These are phyloP conservation scores for Hypercompe scribonia DNA, from an alignment of 2,888 invertebrate species.

Conservation along the genomic window DNA sequence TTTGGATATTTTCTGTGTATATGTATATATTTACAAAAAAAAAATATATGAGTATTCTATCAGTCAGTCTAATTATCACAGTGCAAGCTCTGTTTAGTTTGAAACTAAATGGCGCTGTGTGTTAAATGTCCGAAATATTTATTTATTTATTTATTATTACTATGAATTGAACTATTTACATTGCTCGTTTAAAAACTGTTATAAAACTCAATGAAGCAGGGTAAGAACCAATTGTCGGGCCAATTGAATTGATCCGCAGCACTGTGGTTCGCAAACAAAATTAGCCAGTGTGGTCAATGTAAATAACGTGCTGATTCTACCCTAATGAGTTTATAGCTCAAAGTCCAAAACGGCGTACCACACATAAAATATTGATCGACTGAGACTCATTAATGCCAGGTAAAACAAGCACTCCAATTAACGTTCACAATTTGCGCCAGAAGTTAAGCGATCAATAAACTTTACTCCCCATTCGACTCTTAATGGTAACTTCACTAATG, in stretches of 20 bases:
- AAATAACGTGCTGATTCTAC: constrained; percentile 20
- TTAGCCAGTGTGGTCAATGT: constrained; percentile 33
- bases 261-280: constrained; percentile 39
- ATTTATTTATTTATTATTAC: too few species aligned
- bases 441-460: constrained; percentile 33
- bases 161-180: background rate
- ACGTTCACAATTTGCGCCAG: constrained; percentile 30
- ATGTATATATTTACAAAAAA: too few species aligned
- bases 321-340: constrained; percentile 18
- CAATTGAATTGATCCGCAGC: constrained; percentile 29
- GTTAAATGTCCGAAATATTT: too few species aligned
- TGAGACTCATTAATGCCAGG: constrained; percentile 27
- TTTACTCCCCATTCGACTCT: constrained; percentile 29
- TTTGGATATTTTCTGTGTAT: too few species aligned
- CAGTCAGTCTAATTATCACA: too few species aligned
- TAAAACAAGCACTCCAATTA: constrained; percentile 34
- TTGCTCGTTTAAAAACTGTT: constrained; percentile 8
- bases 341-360: constrained; percentile 22
- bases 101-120: too few species aligned
- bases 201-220: constrained; percentile 17
- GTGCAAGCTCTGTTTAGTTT: too few species aligned
- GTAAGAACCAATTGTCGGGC: constrained; percentile 36
- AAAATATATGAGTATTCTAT: too few species aligned
- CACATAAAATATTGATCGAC: constrained; percentile 27
- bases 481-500: constrained; percentile 20